A percentile compares a stretch with the other conserved stretches of the same genome.
Conservation (phyloP, 2,888 invertebrate species). For the Lepidocyrtinus sp. region DNA sequence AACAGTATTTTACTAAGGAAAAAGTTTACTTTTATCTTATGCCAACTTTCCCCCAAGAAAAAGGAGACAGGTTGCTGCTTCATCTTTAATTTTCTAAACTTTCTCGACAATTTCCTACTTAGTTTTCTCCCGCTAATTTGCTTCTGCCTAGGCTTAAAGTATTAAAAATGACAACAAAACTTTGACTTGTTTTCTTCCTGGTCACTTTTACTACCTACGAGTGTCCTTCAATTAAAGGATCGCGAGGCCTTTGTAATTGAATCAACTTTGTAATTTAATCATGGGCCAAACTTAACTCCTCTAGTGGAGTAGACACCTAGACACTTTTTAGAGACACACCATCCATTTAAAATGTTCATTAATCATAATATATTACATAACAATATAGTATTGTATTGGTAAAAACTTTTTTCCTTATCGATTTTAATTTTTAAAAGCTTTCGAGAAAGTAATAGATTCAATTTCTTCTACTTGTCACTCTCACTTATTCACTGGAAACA, state of each 20-base stretch:
- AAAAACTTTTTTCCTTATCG: neutral
- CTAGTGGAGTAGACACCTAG: too few relatives aligned
- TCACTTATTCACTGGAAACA: neutral
- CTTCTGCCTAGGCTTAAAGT: neutral
- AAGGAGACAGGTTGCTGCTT: conserved; percentile 39
- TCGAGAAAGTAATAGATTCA: neutral
- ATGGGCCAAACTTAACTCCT: too few relatives aligned
- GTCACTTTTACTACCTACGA: neutral
- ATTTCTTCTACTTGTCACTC: neutral
- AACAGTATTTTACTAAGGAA: conserved; percentile 24
- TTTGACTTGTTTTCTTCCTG: neutral
- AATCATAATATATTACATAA: too few relatives aligned
- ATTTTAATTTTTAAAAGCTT: neutral
- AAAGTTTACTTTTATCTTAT: conserved; percentile 46
- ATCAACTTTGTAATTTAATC: too few relatives aligned
- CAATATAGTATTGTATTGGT: too few relatives aligned
- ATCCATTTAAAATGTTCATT: too few relatives aligned
- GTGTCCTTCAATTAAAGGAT: too few relatives aligned
- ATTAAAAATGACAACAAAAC: neutral
- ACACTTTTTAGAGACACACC: too few relatives aligned
- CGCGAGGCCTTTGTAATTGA: too few relatives aligned
- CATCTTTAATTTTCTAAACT: conserved; percentile 57
- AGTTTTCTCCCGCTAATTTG: conserved; percentile 5
- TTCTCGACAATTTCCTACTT: conserved; percentile 42
- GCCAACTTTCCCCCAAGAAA: conserved; percentile 38